These are phyloP conservation scores for Pemphigus obesinymphae DNA, from an alignment of 1,140 invertebrate species.

Conservation along the genomic window DNA sequence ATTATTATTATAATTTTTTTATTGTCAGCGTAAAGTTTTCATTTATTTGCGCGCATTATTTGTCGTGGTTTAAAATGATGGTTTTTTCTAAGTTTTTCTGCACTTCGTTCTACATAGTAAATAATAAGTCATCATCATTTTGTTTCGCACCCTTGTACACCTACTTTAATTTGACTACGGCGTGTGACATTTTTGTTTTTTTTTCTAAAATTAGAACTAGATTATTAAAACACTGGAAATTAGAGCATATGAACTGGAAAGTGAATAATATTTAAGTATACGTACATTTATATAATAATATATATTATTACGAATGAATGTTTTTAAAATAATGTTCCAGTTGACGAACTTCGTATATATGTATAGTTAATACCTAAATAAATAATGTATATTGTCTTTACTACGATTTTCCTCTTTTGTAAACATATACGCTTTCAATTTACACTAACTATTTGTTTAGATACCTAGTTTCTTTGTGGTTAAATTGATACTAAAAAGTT, in stretches of 20 bases:
- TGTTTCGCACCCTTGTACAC: not conserved
- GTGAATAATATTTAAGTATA: not conserved
- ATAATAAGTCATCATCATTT: not conserved
- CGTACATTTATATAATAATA: too few species aligned
- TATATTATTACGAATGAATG: not conserved
- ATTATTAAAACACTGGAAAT: too few species aligned
- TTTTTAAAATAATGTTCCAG: not conserved
- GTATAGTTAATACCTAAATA: not conserved
- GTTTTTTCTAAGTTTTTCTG: too few species aligned
- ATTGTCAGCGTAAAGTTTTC: too few species aligned
- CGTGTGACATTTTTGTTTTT: not conserved
- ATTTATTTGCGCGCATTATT: too few species aligned
- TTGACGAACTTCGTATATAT: not conserved
- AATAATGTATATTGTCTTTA: not conserved
- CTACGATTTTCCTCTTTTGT: not conserved
- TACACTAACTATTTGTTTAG: not conserved
- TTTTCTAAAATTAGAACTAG: not conserved
- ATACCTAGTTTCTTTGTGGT: not conserved
- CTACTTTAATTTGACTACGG: not conserved
- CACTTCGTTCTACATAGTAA: not conserved
- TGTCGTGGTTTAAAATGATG: too few species aligned
- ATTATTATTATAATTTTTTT: too few species aligned
- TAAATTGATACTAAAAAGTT: not conserved
- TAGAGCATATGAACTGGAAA: too few species aligned
- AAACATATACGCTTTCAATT: conserved; percentile 1